Base-by-base conservation (phyloP, 2,797 vertebrate species). In the Erithacus rubecula region DNA sequence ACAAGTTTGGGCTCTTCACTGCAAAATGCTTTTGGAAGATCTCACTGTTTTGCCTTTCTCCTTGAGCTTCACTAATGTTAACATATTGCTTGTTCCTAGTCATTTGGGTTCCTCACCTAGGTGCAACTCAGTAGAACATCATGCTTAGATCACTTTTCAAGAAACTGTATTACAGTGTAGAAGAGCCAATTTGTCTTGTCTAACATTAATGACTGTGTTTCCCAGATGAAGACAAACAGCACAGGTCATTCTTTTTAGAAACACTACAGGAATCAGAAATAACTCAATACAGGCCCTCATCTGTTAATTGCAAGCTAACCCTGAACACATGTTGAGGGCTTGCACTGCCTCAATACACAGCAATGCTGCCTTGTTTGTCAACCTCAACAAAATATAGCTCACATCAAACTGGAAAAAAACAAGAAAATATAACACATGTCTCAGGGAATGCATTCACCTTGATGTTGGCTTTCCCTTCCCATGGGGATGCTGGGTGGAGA, bases 221-320 rank as follows among this genome's bases (percentile, higher is more conserved):
- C 39, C 74, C 64, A 60, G 62, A 78, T 27, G 24, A 44, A 88
- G 46, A 64, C 1, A 1, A 83, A 81, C 30, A 83, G 23, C 29
- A 58, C 24, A 83, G 30, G 46, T 79, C 30, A 58, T 71, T 89
- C 10, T 19, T 90, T 87, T 65, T 52, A 84, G 55, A 69, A 68
- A 69, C 36, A 70, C 15, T 70, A 22, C n/a, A 32, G 52, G 60
- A 75, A 83, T 75, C 72, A 74, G 68, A 70, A 93, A 63, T 12
- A 74, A 53, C 19, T 65, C 17, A 65, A 75, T 26, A 47, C 46
- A 49, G 11, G 44, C 12, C 26, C 30, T 64, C 46, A 70, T 69
- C n/a, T 88, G 21, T 55, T 88, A 59, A 62, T 90, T 94, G 84
- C 55, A 82, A 79, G 37, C 15, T 75, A 80, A 87, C 30, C 39